Evolutionary conservation across 2,888 invertebrate genomes (phyloP).

Genomic region (Hololepta plana): DNA sequence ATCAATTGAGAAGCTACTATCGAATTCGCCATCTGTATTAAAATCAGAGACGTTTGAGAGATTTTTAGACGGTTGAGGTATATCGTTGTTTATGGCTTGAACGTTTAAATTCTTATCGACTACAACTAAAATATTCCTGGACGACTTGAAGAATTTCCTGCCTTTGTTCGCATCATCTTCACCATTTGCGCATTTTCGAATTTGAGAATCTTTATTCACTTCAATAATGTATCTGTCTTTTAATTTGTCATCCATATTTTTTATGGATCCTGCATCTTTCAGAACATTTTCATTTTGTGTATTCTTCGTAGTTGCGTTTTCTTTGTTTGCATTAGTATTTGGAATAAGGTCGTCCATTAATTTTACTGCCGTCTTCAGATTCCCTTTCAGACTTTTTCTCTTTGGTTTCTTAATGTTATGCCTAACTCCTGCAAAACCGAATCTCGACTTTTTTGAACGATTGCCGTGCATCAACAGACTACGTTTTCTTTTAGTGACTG

Average conservation of each 20-base stretch:
- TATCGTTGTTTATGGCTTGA: no score
- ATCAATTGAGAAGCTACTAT: slow-evolving; percentile 12
- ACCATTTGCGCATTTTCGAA: neutral
- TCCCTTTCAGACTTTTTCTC: no score
- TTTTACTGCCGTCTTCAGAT: slow-evolving; percentile 18
- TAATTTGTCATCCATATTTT: slow-evolving; percentile 7
- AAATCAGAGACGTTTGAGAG: no score
- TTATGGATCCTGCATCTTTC: slow-evolving; percentile 6
- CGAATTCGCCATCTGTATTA: no score
- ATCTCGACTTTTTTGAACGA: slow-evolving; percentile 18
- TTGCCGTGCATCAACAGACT: neutral
- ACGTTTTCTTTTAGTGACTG: neutral
- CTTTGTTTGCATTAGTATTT: neutral
- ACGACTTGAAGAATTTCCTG: no score
- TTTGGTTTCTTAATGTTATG: slow-evolving; percentile 46
- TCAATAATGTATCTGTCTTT: no score
- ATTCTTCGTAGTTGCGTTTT: no score
- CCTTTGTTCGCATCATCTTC: no score
- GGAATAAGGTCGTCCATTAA: slow-evolving; percentile 14
- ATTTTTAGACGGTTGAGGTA: no score
- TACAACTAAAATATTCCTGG: no score
- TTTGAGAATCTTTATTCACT: no score
- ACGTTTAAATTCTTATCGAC: slow-evolving; percentile 17
- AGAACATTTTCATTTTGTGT: no score
- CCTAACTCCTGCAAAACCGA: slow-evolving; percentile 41